Evolutionary conservation across 2,113 vertebrate genomes (phyloP), one percentile per base, ranked within the genome.

Genomic region (Gavialis gangeticus): DNA sequence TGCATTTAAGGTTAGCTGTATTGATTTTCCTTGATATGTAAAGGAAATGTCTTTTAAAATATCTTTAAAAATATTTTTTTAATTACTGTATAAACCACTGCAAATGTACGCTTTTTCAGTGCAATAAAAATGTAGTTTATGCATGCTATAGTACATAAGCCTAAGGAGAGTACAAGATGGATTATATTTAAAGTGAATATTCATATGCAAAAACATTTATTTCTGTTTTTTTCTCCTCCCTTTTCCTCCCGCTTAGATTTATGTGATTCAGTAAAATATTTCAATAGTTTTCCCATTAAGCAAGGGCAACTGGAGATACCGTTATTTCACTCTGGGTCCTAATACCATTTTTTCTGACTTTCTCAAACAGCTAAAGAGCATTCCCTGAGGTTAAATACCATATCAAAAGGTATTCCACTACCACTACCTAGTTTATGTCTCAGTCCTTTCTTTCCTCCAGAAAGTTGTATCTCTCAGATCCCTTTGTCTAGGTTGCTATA

Each of bases 351-450:
- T 75, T 81, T 30, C 15, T 1, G 1, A 59, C 64, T 86, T 16
- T 89, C 7, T 57, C 24, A n/a, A 91, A 69, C 5, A 84, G 81
- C 2, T 5, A 59, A 88, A 85, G 58, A 25, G 64, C 84, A 91
- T 75, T 12, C 28, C 82, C 18, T 75, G 24, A 30, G 66, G 88
- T 10, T 91, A 90, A 95, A 93, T 93, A 96, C 91, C 88, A 69
- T 59, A 86, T 82, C 66, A 91, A 93, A 94, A 78, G n/a, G 66
- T 82, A 46, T 76, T 84, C n/a, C 56, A 71, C n/a, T 54, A 7
- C 30, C 0, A 3, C 85, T 88, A 56, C 0, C 7, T 84, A 17
- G 66, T 18, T 96, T 25, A 22, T 71, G 27, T 88, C 84, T 92
- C 90, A 12, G 28, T 89, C 66, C 85, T 14, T 76, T 1, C 25